Evolutionary conservation across 2,888 invertebrate species (phyloP).

Genomic region (Meliscaeva auricollis): DNA sequence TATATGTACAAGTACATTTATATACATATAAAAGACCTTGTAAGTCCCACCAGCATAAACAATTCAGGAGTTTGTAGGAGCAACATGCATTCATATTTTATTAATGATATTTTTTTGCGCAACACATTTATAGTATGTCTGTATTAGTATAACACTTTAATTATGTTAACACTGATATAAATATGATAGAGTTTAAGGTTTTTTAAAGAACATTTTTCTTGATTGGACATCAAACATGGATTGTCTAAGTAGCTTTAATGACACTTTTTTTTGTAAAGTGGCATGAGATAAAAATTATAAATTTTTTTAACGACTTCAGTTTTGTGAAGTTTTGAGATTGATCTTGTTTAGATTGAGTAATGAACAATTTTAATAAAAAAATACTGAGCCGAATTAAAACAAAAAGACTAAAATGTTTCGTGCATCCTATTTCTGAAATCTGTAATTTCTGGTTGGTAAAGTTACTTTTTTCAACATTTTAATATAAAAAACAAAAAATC

Average conservation of each 20-base stretch:
- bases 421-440: no score
- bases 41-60: not conserved
- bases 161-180: not conserved
- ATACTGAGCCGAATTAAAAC: no score
- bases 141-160: not conserved
- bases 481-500: no score
- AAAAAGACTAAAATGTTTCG: no score
- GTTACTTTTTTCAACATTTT: no score
- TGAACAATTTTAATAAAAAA: no score
- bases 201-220: not conserved
- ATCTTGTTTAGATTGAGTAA: no score
- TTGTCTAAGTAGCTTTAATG: not conserved
- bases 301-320: no score
- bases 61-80: constrained; percentile 4
- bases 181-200: not conserved
- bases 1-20: not conserved
- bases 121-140: not conserved
- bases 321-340: no score
- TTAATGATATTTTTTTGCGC: not conserved
- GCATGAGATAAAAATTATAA: no score
- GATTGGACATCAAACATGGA: constrained; percentile 16
- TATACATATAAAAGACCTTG: constrained; percentile 4
- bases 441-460: no score
- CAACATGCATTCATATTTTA: constrained; percentile 5
- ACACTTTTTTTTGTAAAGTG: no score